Evolutionary conservation across 2,888 invertebrate genomes (phyloP), one percentile per base, ranked within the genome.

Genomic region (Drosophila subquinaria): DNA sequence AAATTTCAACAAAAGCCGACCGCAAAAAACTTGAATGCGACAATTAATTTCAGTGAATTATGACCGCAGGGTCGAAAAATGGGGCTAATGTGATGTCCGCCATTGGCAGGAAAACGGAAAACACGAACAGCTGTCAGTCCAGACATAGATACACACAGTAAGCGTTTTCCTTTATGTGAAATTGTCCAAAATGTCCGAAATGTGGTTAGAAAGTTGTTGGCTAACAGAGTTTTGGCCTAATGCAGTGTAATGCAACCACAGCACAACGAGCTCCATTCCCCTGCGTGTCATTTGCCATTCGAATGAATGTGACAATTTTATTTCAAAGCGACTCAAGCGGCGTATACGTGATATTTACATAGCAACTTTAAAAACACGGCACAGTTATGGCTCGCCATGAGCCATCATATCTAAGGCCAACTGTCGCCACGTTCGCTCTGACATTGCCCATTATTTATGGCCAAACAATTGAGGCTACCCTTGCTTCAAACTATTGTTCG

Each of bases 41-140:
- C 89, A 84, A 84, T 84, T 84, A 84, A 89, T 84, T 89, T 87
- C 52, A 68, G 89, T 84, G 84, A 84, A 89, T 84, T 84, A 84
- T 84, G 89, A 80, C 87, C 87, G 70, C 78, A 76, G 69, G 73
- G 83, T 74, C 47, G 81, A 50, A 83, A 89, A 84, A 75, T 83
- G 78, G 67, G 73, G 81, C 89, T 84, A 84, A 84, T 84, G 89
- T 75, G 87, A 83, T 71, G 81, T 59, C 69, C 69, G 67, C 60
- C 79, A 75, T 53, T 59, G 69, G 81, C 62, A 82, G 64, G 27
- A 47, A 36, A 47, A 36, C 36, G 15, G 36, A 64, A 69, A 82
- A 88, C 77, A 82, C 55, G 69, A 78, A 75, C 83, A 86, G 89
- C 84, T 84, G 89, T 89, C 87, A 80, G 64, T 10, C 50, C 42